Evolutionary conservation across 2,888 invertebrate genomes (phyloP), one percentile per base, ranked within the genome.

Genomic region (Hypsopygia costalis): DNA sequence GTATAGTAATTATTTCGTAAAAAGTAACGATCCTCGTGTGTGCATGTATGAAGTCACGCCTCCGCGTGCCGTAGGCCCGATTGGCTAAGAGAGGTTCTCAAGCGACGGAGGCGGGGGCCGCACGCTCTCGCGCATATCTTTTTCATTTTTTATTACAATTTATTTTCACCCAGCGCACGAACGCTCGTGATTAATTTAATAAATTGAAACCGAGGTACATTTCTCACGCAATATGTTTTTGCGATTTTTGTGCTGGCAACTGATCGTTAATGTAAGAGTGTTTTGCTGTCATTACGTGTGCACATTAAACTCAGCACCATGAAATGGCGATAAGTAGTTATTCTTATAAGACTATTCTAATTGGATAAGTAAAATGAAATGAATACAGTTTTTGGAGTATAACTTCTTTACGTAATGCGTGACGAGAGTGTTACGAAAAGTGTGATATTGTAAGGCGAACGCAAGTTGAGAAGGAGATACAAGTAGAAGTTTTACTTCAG

Each of bases 141-240:
- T 30, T 68, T 68, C 65, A 62, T 66, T 69, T 63, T 64, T 60
- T 59, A 43, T 52, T 60, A 65, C 60, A 16, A 63, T 58, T 68
- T 69, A 71, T 70, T 69, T 63, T 62, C 57, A 64, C 53, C 55
- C 63, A 40, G 56, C 47, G 55, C 74, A 74, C 73, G 80, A 76
- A 71, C 67, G 52, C 51, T 59, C 62, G 67, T 81, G 82, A 81
- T 86, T 82, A 85, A 85, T 85, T 81, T 75, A 80, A 81, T 81
- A 81, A 77, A 79, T 78, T 78, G 75, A 76, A 67, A 76, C 65
- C 62, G 63, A 64, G 54, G 61, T 65, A 61, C 66, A 69, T 67
- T 62, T 71, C 75, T 76, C 80, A 79, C 76, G 81, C 75, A 64
- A 75, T 66, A 55, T 46, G 47, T 76, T 79, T 78, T 76, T 76